A percentile compares a stretch with the other conserved stretches of the same genome.
phyloP scores from a whole-genome alignment of 2,797 vertebrate genomes.

The Sibirionetta formosa region DNA sequence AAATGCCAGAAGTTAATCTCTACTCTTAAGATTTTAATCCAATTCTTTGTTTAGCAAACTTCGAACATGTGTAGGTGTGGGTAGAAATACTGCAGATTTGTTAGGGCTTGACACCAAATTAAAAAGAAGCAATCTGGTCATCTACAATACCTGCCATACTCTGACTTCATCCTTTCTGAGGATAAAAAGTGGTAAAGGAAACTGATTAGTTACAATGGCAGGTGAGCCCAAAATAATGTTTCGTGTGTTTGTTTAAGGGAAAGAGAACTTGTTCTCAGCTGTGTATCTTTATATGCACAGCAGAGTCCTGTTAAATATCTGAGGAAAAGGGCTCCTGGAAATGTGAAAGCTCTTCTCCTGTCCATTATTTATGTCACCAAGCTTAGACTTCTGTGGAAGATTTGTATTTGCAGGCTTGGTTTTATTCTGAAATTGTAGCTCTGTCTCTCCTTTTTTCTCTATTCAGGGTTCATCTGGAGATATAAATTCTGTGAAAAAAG shows the following conservation, averaged over 20 bases:
- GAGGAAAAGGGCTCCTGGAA: not conserved
- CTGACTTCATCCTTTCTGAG: not conserved
- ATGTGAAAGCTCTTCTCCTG: not conserved
- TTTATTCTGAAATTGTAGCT: not conserved
- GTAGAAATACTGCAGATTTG: not conserved
- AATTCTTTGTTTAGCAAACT: conserved; percentile 6
- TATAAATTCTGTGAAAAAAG: not conserved
- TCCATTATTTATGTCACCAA: not conserved
- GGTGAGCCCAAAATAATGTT: not conserved
- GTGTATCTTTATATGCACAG: not conserved
- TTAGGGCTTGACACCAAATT: conserved; percentile 2
- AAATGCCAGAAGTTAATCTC: conserved; percentile 2
- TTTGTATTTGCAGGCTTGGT: not conserved
- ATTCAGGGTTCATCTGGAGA: not conserved
- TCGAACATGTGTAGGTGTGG: not conserved
- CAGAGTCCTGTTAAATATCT: not conserved
- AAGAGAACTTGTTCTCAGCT: not conserved
- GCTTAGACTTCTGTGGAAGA: not conserved
- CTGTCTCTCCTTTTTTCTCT: not conserved
- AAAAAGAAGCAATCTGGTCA: not conserved
- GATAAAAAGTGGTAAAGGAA: conserved; percentile 3
- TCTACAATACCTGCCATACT: not conserved
- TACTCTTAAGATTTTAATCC: not conserved
- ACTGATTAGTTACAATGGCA: not conserved
- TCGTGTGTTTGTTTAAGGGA: not conserved